Evolutionary conservation across 2,888 invertebrate species (phyloP), one percentile per base, ranked within the genome.

Genomic region (Polyploca ridens): DNA sequence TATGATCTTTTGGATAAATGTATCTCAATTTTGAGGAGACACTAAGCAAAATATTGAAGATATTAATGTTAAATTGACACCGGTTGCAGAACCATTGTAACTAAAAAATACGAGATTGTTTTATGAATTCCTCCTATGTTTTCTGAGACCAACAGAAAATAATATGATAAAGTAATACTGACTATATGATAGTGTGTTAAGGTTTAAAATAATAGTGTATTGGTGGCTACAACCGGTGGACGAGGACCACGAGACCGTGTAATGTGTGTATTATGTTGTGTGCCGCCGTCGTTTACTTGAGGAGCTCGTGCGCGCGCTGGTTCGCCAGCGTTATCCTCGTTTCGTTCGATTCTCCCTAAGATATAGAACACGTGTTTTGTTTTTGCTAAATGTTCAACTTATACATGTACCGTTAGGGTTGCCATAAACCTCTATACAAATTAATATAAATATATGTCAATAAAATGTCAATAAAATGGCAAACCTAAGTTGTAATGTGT

Each of bases 241-340:
- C n/a, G 46, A 46, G 64, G 81, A 85, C 90, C 91, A 91, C 91
- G 92, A 91, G 92, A 90, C 90, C 74, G 83, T 86, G 84, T 84
- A 19, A 79, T 83, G 81, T 81, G 71, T 81, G 80, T 77, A 75
- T 79, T 10, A 69, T 65, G 70, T 73, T 85, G 85, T 79, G 82
- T 84, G 87, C 81, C 86, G 89, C 83, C 89, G 89, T 71, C 83
- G 90, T 94, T 96, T 97, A 97, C 96, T 98, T 98, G 94, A 98
- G 97, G 89, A 99, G 97, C 94, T 99, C 98, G 95, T 98, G 98
- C 89, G 99, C 98, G 87, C 98, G 96, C 95, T 98, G 98, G 95
- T 99, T 99, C 89, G 99, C 99, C 92, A 98, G 97, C 92, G 97
- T 97, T 96, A 99, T 98, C 95, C 99, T 97, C 87, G 97, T 97